Percentiles rank a stretch among this genome's conserved stretches.
Conservation (phyloP, 2,797 vertebrate species). For the Vireo griseus region DNA sequence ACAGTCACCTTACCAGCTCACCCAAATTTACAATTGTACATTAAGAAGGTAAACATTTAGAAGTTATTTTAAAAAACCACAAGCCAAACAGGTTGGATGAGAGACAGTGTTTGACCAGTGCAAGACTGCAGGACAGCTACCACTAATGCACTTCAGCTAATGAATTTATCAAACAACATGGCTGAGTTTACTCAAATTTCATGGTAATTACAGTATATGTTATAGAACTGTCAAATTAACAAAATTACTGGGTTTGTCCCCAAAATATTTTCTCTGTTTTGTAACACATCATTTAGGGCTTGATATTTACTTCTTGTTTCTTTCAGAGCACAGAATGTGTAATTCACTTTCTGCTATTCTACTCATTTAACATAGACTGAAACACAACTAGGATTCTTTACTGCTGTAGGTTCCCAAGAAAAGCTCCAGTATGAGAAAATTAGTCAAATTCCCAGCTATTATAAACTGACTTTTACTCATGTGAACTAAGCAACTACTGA, state of each 20-base stretch:
- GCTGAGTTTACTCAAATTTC: neutral
- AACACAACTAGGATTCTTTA: neutral
- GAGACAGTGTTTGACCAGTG: neutral
- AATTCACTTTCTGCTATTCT: neutral
- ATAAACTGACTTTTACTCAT: constrained; percentile 12
- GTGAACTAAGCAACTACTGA: constrained; percentile 41
- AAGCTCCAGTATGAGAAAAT: neutral
- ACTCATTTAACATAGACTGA: neutral
- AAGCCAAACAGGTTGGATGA: neutral
- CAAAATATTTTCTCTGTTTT: neutral
- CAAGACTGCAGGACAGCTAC: neutral
- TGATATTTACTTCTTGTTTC: neutral
- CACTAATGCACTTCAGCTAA: neutral
- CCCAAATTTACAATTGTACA: neutral
- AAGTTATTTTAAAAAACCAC: neutral
- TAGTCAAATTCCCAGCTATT: constrained; percentile 5
- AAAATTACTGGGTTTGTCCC: neutral
- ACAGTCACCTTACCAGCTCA: neutral
- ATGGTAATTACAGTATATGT: neutral
- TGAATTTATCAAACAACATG: neutral
- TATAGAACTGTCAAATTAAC: neutral
- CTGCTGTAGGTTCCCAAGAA: neutral
- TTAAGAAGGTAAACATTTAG: neutral
- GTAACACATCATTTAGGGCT: neutral
- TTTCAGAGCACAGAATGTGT: neutral